Percentiles rank a stretch among this genome's conserved stretches.
These are phyloP conservation scores for Eulithis prunata DNA, from an alignment of 2,888 invertebrate species.

Conservation along the genomic window DNA sequence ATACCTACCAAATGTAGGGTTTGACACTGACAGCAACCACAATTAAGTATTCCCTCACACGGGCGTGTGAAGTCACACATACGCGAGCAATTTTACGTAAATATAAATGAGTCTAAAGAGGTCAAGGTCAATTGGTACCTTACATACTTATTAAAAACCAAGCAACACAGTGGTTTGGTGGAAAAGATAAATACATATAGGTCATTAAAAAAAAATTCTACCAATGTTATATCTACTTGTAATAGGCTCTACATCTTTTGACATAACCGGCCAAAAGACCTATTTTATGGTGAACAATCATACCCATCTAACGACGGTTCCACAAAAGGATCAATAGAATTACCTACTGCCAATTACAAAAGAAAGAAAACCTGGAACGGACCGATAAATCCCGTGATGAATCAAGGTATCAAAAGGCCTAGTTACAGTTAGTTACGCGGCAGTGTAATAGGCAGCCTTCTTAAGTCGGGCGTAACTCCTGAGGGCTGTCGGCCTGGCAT, in stretches of 20 bases:
- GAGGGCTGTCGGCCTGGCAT: slow-evolving; percentile 70
- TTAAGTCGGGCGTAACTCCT: slow-evolving; percentile 72
- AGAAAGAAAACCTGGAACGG: slow-evolving; percentile 29
- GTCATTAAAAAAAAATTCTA: not conserved
- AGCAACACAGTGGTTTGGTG: too few relatives aligned
- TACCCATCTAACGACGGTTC: slow-evolving; percentile 15
- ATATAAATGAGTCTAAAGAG: not conserved
- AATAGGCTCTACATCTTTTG: not conserved
- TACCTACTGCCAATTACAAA: slow-evolving; percentile 24
- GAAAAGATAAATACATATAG: too few relatives aligned
- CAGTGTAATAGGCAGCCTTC: slow-evolving; percentile 59
- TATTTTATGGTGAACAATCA: not conserved
- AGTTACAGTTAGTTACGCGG: slow-evolving; percentile 37
- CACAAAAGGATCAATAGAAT: slow-evolving; percentile 19
- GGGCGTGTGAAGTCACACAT: slow-evolving; percentile 37
- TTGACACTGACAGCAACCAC: slow-evolving; percentile 61
- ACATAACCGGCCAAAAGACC: not conserved
- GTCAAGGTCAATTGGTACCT: not conserved
- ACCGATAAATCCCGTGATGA: slow-evolving; percentile 34
- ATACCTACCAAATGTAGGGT: slow-evolving; percentile 10
- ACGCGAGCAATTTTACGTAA: slow-evolving; percentile 7
- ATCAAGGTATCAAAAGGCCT: slow-evolving; percentile 32
- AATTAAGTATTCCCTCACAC: slow-evolving; percentile 63
- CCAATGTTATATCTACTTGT: too few relatives aligned
- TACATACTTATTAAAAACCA: not conserved